A percentile compares a stretch with the other conserved stretches of the same genome.
Conservation (phyloP, 2,113 vertebrate species). For the Mustela nigripes region DNA sequence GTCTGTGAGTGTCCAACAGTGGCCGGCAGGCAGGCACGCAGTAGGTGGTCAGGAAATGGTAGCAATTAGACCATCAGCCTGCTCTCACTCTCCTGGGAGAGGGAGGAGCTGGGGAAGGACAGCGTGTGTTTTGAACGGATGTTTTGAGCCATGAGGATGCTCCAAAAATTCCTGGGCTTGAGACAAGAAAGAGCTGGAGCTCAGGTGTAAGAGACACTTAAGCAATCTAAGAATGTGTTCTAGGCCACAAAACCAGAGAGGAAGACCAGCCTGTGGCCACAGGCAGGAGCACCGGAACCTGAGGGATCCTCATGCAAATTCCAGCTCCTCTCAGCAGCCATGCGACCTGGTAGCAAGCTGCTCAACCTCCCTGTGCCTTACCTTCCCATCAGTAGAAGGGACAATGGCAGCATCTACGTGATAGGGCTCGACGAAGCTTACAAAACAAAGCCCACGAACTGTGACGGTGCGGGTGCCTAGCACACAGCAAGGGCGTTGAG, state of each 20-base stretch:
- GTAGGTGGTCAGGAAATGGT: not conserved
- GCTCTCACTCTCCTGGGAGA: not conserved
- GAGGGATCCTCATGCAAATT: not conserved
- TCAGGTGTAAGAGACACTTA: not conserved
- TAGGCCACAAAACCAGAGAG: not conserved
- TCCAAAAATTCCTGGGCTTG: not conserved
- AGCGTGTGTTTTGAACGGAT: not conserved
- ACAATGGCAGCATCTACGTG: not conserved
- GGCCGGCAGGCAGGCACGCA: too few relatives aligned
- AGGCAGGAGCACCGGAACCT: not conserved
- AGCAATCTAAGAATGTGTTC: not conserved
- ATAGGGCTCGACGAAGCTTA: not conserved
- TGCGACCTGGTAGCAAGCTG: not conserved
- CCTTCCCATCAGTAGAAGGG: not conserved
- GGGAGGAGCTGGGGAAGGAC: not conserved
- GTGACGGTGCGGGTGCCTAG: not conserved
- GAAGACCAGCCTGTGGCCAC: not conserved
- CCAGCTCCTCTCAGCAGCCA: not conserved
- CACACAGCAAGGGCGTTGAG: accelerated
- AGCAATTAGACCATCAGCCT: not conserved
- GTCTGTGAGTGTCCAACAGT: not conserved
- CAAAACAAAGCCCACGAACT: not conserved
- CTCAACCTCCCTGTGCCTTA: not conserved
- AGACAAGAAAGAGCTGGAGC: not conserved
- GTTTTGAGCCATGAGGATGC: not conserved